phyloP scores from a whole-genome alignment of 2,797 vertebrate species.

The Trichosurus vulpecula region DNA sequence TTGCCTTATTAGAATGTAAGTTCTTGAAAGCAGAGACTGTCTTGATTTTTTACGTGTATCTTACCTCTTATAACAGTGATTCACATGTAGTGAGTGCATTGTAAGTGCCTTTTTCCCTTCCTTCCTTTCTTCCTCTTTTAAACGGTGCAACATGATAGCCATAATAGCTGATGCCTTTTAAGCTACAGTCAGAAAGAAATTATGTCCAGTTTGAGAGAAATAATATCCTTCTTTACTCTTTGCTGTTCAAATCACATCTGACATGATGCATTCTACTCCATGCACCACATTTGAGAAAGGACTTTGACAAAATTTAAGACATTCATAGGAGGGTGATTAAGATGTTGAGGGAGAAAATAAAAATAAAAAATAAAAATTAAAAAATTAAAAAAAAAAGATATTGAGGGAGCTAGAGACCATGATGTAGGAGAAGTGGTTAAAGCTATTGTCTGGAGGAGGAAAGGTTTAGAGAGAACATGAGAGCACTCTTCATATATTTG shows the following conservation, averaged over 20 bases:
- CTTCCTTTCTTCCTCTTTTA: not conserved
- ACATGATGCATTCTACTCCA: not conserved
- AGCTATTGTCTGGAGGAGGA: not conserved
- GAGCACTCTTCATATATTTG: not conserved
- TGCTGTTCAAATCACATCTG: not conserved
- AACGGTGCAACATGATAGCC: not conserved
- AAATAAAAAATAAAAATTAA: too few relatives aligned
- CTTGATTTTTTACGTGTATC: not conserved
- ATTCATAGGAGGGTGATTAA: not conserved
- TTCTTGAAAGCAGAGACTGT: not conserved
- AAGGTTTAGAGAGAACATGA: not conserved
- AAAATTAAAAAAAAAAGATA: too few relatives aligned
- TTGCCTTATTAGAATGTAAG: not conserved
- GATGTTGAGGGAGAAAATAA: not conserved
- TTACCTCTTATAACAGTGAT: not conserved
- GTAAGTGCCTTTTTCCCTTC: not conserved
- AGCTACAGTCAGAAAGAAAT: not conserved
- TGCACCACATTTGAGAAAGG: not conserved
- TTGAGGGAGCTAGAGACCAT: not conserved
- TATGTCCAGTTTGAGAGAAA: not conserved
- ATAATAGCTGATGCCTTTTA: not conserved
- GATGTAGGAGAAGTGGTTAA: not conserved
- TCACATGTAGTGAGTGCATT: not conserved
- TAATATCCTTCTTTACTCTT: not conserved
- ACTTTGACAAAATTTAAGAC: not conserved